phyloP scores from a whole-genome alignment of 2,113 vertebrate genomes.

The Columba livia region DNA sequence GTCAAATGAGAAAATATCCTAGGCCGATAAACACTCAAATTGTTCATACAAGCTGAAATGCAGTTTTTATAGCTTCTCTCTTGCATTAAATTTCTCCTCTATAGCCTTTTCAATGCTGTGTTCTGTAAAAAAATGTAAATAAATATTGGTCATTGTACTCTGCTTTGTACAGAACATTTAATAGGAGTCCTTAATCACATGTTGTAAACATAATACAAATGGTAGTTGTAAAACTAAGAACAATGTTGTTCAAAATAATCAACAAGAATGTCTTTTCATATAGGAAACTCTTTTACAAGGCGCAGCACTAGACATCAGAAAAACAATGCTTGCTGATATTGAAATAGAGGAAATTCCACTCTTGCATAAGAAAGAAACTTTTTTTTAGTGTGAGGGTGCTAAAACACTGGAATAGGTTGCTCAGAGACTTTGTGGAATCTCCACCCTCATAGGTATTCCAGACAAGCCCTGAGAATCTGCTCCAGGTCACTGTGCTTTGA shows the following conservation, averaged over 20 bases:
- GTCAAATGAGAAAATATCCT: neutral
- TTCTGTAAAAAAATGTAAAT: conserved; percentile 19
- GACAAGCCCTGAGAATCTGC: neutral
- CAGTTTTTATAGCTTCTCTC: neutral
- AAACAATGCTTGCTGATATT: neutral
- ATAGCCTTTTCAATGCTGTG: neutral
- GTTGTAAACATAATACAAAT: conserved; percentile 28
- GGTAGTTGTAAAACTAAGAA: conserved; percentile 13
- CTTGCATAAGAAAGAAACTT: neutral
- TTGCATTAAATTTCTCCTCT: neutral
- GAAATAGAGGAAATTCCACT: neutral
- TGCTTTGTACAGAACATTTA: neutral
- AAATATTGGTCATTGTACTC: conserved; percentile 36
- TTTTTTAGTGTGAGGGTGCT: neutral
- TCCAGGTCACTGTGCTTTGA: neutral
- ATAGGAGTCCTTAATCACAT: conserved; percentile 19
- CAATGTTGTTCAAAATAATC: conserved; percentile 1
- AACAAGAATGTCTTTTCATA: neutral
- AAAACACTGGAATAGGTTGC: neutral
- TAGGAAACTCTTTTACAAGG: neutral
- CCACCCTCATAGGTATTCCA: neutral
- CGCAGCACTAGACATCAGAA: neutral
- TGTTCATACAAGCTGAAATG: neutral
- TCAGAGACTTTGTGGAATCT: neutral
- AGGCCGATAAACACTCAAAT: neutral